Conservation (phyloP, 2,113 vertebrate genomes). For the Heteronetta atricapilla region DNA sequence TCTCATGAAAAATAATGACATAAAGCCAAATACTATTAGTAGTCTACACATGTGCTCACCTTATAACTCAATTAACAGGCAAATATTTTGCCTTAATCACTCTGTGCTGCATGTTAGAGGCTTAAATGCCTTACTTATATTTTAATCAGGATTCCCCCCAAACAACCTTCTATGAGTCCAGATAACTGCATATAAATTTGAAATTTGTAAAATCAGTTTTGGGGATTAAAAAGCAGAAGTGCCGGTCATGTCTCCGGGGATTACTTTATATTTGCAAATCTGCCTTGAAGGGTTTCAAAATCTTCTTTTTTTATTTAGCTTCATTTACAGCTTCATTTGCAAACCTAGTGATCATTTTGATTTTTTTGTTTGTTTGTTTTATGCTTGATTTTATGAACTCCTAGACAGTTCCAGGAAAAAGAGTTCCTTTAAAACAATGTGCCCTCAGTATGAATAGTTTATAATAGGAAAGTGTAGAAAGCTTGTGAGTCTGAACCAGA, state of each 20-base stretch:
- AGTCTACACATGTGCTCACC: neutral
- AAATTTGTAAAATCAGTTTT: neutral
- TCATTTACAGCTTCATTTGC: neutral
- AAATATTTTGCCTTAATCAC: neutral
- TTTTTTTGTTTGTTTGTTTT: neutral
- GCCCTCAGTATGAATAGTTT: neutral
- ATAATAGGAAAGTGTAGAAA: neutral
- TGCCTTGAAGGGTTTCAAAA: neutral
- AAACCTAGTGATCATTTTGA: neutral
- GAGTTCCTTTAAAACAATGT: neutral
- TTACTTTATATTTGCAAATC: neutral
- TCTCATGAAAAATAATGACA: neutral
- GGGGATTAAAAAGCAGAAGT: neutral
- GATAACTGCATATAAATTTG: neutral
- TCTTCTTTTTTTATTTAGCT: neutral
- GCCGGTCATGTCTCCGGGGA: neutral
- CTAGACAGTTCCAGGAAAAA: neutral
- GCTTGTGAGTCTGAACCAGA: neutral
- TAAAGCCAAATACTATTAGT: neutral
- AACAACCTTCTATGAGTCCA: neutral
- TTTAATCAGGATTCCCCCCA: neutral
- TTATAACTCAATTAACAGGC: neutral
- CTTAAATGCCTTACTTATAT: neutral
- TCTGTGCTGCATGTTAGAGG: neutral
- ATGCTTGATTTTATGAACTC: neutral